Conservation (phyloP, 1,140 invertebrate genomes). For the Epicauta chinensis region DNA sequence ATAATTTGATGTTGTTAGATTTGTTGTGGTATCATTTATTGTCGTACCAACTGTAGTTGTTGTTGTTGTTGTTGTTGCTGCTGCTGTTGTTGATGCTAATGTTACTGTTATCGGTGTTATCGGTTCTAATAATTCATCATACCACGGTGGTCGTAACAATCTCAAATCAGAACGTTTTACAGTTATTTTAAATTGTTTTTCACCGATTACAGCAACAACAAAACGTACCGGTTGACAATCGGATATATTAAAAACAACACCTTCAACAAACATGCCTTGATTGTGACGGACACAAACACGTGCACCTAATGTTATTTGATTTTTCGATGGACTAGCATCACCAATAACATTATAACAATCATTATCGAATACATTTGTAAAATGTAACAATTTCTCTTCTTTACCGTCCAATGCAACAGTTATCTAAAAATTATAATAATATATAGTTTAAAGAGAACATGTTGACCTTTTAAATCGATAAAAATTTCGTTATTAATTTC, state of each 20-base stretch:
- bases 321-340: constrained; percentile 83
- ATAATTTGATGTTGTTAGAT: constrained; percentile 20
- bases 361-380: constrained; percentile 63
- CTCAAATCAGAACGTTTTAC: constrained; percentile 82
- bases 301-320: constrained; percentile 53
- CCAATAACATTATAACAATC: constrained; percentile 85
- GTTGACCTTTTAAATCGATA: not conserved
- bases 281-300: constrained; percentile 48
- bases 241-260: constrained; percentile 67
- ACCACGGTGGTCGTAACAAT: constrained; percentile 90
- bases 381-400: constrained; percentile 54
- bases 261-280: constrained; percentile 72
- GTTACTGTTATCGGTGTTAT: not conserved
- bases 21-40: not conserved
- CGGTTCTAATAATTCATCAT: constrained; percentile 74
- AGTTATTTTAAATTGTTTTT: constrained; percentile 42
- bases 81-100: not conserved
- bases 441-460: not conserved
- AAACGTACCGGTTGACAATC: constrained; percentile 64
- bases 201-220: constrained; percentile 61
- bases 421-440: constrained; percentile 47
- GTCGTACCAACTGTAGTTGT: constrained; percentile 1
- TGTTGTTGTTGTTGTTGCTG: constrained; percentile 7
- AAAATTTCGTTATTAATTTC: not conserved
- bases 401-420: constrained; percentile 67